Evolutionary conservation across 2,113 vertebrate genomes (phyloP), one percentile per base, ranked within the genome.

Genomic region (Oriolus oriolus): DNA sequence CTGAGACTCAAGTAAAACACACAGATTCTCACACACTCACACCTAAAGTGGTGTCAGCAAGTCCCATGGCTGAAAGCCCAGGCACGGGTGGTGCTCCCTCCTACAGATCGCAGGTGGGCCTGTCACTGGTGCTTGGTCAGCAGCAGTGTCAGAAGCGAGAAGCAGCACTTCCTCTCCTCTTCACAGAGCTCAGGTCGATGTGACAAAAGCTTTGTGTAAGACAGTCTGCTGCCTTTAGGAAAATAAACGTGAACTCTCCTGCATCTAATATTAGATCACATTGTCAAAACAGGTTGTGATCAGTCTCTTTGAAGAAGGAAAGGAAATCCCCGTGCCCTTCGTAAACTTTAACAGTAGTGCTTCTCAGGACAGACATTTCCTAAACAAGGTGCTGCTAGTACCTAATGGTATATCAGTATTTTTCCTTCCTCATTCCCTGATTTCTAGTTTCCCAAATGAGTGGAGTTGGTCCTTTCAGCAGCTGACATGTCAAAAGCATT

Each of bases 11-110:
- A 21, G 17, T 82, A 33, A 39, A 78, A n/a, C 45, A 16, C 6
- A 8, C 3, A 54, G 39, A 59, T 50, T 52, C 27, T 59, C 4
- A 3, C 11, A 15, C 0, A 0, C n/a, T 75, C 26, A 9, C 60
- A 31, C 44, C 39, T 68, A 2, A 35, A 45, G 39, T 14, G 44
- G 8, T 54, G 35, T 75, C 35, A 74, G 84, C 26, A 39, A 60
- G 45, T 33, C 27, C 49, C 10, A 3, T 1, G 9, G 41, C 57
- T 56, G 49, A 47, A 52, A 87, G 66, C 17, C 21, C 1, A 6
- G 73, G 28, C 2, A 7, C 0, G 1, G 45, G 17, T 13, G 37
- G 9, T 41, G 22, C 37, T 70, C 13, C 76, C 16, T 65, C n/a
- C 19, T 47, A 4, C 19, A 5, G 3, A 5, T 60, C 5, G 70